These are phyloP conservation scores for Pyrrhosoma nymphula DNA, from an alignment of 2,888 invertebrate genomes.

Conservation along the genomic window DNA sequence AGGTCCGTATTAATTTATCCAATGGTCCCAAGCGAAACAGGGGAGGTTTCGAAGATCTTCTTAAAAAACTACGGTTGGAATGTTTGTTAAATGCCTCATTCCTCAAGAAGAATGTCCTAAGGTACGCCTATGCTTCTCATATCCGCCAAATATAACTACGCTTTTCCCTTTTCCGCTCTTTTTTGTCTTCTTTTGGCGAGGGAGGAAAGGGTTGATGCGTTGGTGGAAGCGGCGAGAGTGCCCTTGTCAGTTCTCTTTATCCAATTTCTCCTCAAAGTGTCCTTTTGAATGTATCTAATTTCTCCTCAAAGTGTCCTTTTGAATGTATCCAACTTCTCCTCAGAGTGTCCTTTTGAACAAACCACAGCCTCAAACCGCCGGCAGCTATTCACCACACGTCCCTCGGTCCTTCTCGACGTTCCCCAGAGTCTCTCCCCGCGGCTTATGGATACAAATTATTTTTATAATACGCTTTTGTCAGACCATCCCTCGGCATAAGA, in stretches of 20 bases:
- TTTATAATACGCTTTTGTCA: constrained; percentile 18
- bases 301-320: not conserved
- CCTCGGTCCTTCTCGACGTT: not conserved
- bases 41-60: not conserved
- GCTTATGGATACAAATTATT: not conserved
- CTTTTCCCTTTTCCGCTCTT: not conserved
- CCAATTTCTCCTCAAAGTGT: not conserved
- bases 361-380: not conserved
- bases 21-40: not conserved
- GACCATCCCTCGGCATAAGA: not conserved
- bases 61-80: not conserved
- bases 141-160: not conserved
- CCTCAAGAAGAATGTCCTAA: not conserved
- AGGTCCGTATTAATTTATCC: constrained; percentile 44
- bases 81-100: not conserved
- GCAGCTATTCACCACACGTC: not conserved
- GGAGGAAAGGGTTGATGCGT: no score
- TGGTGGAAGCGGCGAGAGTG: not conserved
- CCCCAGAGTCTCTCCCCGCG: not conserved
- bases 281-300: not conserved
- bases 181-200: not conserved
- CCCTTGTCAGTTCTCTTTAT: not conserved
- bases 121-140: not conserved
- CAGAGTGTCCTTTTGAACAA: not conserved
- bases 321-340: not conserved